phyloP scores from a whole-genome alignment of 2,113 vertebrate species.

The Furnarius figulus region DNA sequence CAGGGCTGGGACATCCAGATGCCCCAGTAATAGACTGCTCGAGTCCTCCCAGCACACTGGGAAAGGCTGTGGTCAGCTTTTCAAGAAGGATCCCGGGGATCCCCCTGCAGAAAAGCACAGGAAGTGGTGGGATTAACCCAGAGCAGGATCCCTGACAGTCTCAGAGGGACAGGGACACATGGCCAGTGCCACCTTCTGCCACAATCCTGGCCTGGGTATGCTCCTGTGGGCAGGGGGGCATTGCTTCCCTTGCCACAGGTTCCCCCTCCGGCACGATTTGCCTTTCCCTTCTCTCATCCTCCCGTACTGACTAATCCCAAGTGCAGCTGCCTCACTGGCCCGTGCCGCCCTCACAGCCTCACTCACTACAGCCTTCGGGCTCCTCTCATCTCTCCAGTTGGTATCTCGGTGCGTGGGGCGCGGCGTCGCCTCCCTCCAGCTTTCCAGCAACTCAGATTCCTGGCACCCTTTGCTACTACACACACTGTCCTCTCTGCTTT shows the following conservation, averaged over 20 bases:
- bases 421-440: background rate
- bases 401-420: background rate
- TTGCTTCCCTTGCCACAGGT: accelerated
- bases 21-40: background rate
- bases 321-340: accelerated
- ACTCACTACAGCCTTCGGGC: background rate
- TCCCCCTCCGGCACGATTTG: background rate
- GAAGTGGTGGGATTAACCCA: background rate
- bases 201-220: accelerated
- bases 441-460: constrained; percentile 15
- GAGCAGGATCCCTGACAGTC: background rate
- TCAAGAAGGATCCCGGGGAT: background rate
- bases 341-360: background rate
- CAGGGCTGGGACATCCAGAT: background rate
- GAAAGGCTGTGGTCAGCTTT: background rate
- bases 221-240: background rate
- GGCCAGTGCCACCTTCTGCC: background rate
- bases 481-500: constrained; percentile 54
- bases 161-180: background rate
- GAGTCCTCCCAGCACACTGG: background rate
- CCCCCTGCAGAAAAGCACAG: accelerated
- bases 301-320: background rate
- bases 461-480: constrained; percentile 44
- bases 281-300: background rate
- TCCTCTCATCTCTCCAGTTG: background rate